Evolutionary conservation across 2,888 invertebrate species (phyloP).

Genomic region (Sesia apiformis): DNA sequence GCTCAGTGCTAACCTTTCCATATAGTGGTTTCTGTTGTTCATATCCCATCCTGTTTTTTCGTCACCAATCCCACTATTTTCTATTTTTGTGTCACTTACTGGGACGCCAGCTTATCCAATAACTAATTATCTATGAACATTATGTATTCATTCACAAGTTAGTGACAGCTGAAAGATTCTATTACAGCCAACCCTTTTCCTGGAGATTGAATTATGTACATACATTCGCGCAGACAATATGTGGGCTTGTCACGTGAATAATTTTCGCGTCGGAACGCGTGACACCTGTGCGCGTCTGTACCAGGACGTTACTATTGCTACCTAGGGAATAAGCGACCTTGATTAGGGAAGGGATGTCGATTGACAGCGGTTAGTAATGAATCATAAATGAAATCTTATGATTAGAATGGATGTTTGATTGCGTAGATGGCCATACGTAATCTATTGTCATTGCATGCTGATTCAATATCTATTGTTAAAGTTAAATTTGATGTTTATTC

Average conservation of each 20-base stretch:
- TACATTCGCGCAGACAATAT: constrained; percentile 20
- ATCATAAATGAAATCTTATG: too few relatives aligned
- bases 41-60: too few relatives aligned
- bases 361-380: constrained; percentile 16
- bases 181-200: constrained; percentile 3
- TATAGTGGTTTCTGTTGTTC: too few relatives aligned
- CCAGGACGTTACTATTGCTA: constrained; percentile 4
- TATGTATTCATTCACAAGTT: neutral
- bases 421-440: too few relatives aligned
- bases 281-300: constrained; percentile 5
- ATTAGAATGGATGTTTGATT: too few relatives aligned
- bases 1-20: too few relatives aligned
- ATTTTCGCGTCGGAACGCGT: constrained; percentile 12
- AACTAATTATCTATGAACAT: neutral
- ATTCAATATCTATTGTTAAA: too few relatives aligned
- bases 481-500: too few relatives aligned
- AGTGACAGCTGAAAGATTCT: constrained; percentile 8
- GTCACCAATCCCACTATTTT: too few relatives aligned
- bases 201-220: constrained; percentile 27
- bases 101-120: neutral
- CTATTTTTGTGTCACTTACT: too few relatives aligned
- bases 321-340: constrained; percentile 12
- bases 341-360: constrained; percentile 32
- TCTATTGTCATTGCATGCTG: too few relatives aligned
- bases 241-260: constrained; percentile 31